These are phyloP conservation scores for Nestor notabilis DNA, from an alignment of 2,113 vertebrate species.

Conservation along the genomic window DNA sequence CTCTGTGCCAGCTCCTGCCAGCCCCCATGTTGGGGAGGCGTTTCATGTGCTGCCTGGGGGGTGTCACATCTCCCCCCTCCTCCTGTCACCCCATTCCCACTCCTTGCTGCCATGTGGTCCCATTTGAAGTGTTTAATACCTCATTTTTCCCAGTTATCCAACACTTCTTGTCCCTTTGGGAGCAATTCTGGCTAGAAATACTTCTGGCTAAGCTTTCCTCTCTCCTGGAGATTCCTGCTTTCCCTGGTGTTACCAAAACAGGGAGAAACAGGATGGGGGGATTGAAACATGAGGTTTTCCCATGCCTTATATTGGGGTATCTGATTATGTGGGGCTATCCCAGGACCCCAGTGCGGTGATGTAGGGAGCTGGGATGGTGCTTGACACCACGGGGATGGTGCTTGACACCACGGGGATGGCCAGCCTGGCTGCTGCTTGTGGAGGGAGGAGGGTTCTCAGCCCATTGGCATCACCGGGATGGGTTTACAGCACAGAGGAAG, in stretches of 20 bases:
- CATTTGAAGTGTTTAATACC: rapidly evolving
- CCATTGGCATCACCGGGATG: rapidly evolving
- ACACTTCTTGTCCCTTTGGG: rapidly evolving
- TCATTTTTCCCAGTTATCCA: background rate
- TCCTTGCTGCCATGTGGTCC: rapidly evolving
- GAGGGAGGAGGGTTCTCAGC: background rate
- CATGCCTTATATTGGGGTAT: rapidly evolving
- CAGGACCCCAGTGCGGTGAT: rapidly evolving
- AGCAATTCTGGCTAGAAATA: background rate
- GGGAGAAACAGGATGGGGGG: background rate
- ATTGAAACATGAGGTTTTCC: background rate
- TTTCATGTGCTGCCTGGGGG: background rate
- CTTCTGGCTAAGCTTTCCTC: background rate
- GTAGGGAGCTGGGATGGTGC: background rate
- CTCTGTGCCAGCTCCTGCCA: background rate
- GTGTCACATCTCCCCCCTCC: background rate
- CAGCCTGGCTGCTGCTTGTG: background rate
- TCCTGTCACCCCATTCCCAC: background rate
- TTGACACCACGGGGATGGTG: rapidly evolving
- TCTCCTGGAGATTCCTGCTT: rapidly evolving
- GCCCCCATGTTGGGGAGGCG: background rate
- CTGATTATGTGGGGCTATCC: rapidly evolving
- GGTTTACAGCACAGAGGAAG: background rate
- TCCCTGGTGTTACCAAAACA: background rate
- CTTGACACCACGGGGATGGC: rapidly evolving